Percentiles rank a stretch among this genome's conserved stretches.
phyloP scores from a whole-genome alignment of 2,888 invertebrate species.

The Eilema griseolum region DNA sequence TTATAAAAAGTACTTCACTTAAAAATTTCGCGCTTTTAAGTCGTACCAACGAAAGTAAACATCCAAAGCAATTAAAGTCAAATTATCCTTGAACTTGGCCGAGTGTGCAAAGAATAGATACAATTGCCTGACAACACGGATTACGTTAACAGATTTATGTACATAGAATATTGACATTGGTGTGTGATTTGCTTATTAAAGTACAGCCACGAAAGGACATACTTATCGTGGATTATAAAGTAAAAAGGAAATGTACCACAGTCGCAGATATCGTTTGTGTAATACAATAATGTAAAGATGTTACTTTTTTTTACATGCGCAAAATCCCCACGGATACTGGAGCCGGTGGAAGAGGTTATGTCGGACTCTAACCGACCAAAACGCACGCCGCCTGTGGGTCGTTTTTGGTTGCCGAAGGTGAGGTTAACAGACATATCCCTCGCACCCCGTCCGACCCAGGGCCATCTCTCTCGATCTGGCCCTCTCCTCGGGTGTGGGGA shows the following conservation, averaged over 20 bases:
- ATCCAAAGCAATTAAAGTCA: slow-evolving; percentile 4
- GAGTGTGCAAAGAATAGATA: not conserved
- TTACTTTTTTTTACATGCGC: too few species aligned
- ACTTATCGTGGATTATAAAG: not conserved
- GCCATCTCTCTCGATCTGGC: too few species aligned
- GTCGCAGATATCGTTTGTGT: not conserved
- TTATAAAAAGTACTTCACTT: not conserved
- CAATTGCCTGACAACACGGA: not conserved
- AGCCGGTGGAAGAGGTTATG: too few species aligned
- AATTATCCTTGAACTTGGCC: slow-evolving; percentile 14
- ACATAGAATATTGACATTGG: slow-evolving; percentile 1
- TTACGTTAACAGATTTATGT: not conserved
- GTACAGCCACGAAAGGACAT: not conserved
- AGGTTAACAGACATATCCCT: too few species aligned
- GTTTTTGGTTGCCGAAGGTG: too few species aligned
- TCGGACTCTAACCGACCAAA: too few species aligned
- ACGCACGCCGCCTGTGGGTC: too few species aligned
- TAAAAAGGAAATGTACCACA: not conserved
- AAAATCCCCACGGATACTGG: too few species aligned
- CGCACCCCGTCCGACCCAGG: too few species aligned
- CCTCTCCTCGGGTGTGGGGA: too few species aligned
- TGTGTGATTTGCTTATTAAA: not conserved
- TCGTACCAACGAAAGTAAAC: slow-evolving; percentile 5
- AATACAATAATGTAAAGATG: too few species aligned
- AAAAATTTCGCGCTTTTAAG: not conserved